Base-by-base conservation (phyloP, 2,113 vertebrate species). In the Ifrita kowaldi region DNA sequence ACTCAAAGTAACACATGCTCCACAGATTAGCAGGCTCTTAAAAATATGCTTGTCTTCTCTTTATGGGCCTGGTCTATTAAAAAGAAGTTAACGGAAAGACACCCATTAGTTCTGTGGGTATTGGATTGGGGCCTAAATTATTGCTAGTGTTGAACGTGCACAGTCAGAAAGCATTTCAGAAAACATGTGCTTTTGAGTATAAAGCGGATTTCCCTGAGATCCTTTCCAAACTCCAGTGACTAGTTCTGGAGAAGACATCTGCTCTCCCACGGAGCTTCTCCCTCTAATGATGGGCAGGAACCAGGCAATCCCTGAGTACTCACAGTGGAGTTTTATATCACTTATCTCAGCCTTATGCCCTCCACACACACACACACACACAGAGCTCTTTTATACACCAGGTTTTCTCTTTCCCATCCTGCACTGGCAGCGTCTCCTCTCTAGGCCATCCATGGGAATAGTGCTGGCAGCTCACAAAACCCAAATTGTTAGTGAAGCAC, bases 241-340 rank as follows among this genome's bases (percentile, higher is more conserved):
- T 57, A 32, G 82, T 14, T 88, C 85, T 81, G 63, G 57, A 89
- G 73, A 89, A 69, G 76, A 70, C 60, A 85, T 81, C 83, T 92
- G 90, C 35, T 82, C 59, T 84, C 76, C 76, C 68, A 93, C 0
- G 0, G 59, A 87, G 52, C 49, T 65, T 71, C 76, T 81, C 81
- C n/a, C 32, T 70, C 37, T 64, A 87, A 96, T 32, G 47, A 92
- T 47, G 63, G 65, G 94, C 97, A 97, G 69, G 26, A 91, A 95
- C 93, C 98, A 97, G 98, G 96, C 96, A 94, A 98, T 98, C 98
- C 97, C 98, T 98, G 97, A 95, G 39, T 95, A 90, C 50, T 94
- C 97, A 90, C 97, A 97, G 97, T 77, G 87, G 95, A 80, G 44
- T 96, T 97, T 97, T 97, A 6, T 9, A 67, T 39, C 97, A 95